Evolutionary conservation across 2,888 invertebrate species (phyloP), one percentile per base, ranked within the genome.

Genomic region (Dolichopus griseipennis): DNA sequence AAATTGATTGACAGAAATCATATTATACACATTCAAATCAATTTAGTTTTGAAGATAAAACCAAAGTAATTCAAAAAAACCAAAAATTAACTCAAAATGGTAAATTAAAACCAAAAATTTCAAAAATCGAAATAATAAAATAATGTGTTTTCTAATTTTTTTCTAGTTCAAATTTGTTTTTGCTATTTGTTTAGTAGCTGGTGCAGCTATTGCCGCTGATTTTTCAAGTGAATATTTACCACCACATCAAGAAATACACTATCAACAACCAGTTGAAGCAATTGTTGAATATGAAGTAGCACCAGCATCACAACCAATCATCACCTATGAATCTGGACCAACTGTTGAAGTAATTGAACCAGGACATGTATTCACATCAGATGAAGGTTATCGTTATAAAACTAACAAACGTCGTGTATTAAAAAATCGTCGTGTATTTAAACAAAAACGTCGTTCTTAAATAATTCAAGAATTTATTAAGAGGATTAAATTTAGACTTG

Each of bases 201-300:
- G 8, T 37, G 8, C 27, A 27, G 41, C n/a, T 27, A 18, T 34
- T 20, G n/a, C 64, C 18, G 37, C 34, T 7, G 22, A 63, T 27
- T 15, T 63, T 15, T 27, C 63, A 63, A 27, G 18, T 63, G 63
- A 63, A 63, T 63, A 63, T 63, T 63, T 63, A 27, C 63, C 63
- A 33, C 63, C 63, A 63, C 1, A 12, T 12, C 52, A 52, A 52
- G 52, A 52, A 52, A 9, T 12, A 18, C 52, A 52, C 18, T 15
- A 18, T 18, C 6, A 6, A 52, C 52, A 52, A 52, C 52, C 52
- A 52, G 37, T 37, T 10, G 10, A 8, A 37, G 37, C 37, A 10
- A 12, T 37, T 10, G 10, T 10, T 37, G 8, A 37, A 10, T 37
- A 8, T 10, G 37, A 37, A 37, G 10, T 12, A 37, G 37, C 37